A percentile compares a stretch with the other conserved stretches of the same genome.
These are phyloP conservation scores for Teinopalpus imperialis DNA, from an alignment of 2,888 invertebrate species.

Conservation along the genomic window DNA sequence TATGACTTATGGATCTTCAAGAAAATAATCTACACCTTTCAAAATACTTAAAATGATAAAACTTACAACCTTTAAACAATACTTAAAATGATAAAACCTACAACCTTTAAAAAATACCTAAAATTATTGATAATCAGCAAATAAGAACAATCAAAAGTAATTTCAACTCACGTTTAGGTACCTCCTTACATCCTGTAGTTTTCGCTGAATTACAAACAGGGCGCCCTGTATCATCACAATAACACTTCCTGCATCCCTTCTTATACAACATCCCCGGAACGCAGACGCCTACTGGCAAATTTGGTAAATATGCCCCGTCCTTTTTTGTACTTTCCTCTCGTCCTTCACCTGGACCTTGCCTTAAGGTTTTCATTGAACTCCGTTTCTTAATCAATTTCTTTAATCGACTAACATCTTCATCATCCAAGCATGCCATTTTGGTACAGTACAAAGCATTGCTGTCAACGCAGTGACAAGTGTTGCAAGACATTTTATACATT, in stretches of 20 bases:
- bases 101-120: too few relatives aligned
- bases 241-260: slow-evolving; percentile 48
- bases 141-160: too few relatives aligned
- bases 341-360: not conserved
- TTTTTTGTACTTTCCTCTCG: slow-evolving; percentile 13
- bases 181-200: slow-evolving; percentile 29
- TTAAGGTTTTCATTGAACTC: not conserved
- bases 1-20: too few relatives aligned
- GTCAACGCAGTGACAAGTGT: slow-evolving; percentile 52
- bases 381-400: slow-evolving; percentile 1
- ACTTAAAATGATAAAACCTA: too few relatives aligned
- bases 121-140: too few relatives aligned
- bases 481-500: slow-evolving; percentile 55
- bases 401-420: slow-evolving; percentile 6
- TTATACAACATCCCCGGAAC: slow-evolving; percentile 51
- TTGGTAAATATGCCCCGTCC: slow-evolving; percentile 23
- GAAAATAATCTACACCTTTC: too few relatives aligned
- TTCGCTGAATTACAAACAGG: slow-evolving; percentile 33
- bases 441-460: slow-evolving; percentile 56
- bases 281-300: slow-evolving; percentile 38
- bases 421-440: slow-evolving; percentile 52
- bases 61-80: too few relatives aligned
- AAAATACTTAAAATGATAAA: too few relatives aligned
- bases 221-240: slow-evolving; percentile 40
- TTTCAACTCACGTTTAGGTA: slow-evolving; percentile 33